Conservation (phyloP, 2,888 invertebrate species). For the Pristionchus japonicus region DNA sequence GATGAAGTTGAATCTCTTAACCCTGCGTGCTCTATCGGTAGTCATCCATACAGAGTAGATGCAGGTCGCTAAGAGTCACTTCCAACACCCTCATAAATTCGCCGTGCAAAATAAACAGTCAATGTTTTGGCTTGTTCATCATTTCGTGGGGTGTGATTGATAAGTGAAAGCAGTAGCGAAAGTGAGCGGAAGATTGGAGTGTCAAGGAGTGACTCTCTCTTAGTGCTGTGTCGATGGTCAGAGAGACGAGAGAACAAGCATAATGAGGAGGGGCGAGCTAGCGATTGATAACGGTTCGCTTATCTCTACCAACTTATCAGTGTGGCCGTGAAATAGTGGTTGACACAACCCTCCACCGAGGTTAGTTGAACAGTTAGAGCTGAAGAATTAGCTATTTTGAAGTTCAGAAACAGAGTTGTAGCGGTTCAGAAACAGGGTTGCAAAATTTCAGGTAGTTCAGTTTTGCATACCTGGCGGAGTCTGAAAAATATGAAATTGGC, state of each 20-base stretch:
- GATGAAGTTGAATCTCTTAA: background rate
- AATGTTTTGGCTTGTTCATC: background rate
- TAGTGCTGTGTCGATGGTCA: background rate
- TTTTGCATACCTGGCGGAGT: too few species aligned
- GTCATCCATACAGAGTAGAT: background rate
- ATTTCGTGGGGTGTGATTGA: background rate
- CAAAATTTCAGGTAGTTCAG: too few species aligned
- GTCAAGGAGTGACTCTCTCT: too few species aligned
- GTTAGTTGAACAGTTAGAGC: background rate
- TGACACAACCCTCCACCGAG: background rate
- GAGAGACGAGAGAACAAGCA: background rate
- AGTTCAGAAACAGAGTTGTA: too few species aligned
- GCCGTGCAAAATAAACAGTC: background rate
- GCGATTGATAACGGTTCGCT: background rate
- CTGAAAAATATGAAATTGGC: too few species aligned
- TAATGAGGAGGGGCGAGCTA: background rate
- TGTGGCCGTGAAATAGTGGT: background rate
- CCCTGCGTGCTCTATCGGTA: background rate
- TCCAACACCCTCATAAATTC: background rate
- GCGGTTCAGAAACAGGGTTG: too few species aligned
- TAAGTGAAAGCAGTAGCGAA: too few species aligned
- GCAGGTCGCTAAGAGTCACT: background rate
- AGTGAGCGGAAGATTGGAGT: too few species aligned
- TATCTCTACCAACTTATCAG: background rate
- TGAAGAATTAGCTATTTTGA: too few species aligned